These are phyloP conservation scores for Alaudala cheleensis DNA, from an alignment of 2,113 vertebrate species.

Conservation along the genomic window DNA sequence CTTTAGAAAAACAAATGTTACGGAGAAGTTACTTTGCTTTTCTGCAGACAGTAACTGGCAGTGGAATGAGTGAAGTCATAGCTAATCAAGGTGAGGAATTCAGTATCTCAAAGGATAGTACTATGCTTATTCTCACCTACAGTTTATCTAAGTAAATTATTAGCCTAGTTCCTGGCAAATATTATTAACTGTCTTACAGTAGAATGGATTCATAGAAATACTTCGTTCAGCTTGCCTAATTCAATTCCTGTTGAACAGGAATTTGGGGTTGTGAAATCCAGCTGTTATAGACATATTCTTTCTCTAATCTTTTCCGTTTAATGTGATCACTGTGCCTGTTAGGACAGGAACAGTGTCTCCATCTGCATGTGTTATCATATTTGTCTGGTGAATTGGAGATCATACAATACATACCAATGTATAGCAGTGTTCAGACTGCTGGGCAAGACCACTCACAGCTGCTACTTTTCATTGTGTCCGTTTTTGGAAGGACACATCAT, in stretches of 20 bases:
- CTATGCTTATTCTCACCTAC: not conserved
- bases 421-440: not conserved
- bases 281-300: not conserved
- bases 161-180: not conserved
- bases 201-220: not conserved
- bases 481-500: not conserved
- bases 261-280: not conserved
- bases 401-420: not conserved
- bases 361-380: not conserved
- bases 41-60: constrained; percentile 90
- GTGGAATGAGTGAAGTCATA: constrained; percentile 95
- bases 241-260: not conserved
- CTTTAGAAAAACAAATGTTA: constrained; percentile 96
- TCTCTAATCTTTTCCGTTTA: not conserved
- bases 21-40: constrained; percentile 96
- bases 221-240: not conserved
- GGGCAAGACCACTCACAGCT: not conserved
- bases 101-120: not conserved
- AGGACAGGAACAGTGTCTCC: not conserved
- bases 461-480: not conserved
- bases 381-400: not conserved
- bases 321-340: not conserved
- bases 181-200: not conserved
- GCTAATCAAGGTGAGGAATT: constrained; percentile 88
- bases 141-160: not conserved